Conservation (phyloP, 1,140 invertebrate species). For the Micrasema longulum region DNA sequence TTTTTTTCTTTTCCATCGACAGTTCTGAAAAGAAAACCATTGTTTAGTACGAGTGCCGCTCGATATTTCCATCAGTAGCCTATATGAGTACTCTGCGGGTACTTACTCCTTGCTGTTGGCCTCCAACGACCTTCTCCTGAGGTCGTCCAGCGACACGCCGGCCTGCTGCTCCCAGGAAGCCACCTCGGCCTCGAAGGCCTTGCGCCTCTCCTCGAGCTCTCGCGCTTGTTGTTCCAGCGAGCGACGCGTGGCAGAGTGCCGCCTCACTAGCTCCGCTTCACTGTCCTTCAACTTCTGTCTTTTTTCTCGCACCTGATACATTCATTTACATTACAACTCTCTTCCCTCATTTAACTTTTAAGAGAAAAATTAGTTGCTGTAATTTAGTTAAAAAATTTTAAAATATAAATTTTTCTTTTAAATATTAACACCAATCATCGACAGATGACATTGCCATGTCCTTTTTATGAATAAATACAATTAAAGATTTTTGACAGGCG, state of each 20-base stretch:
- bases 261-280: conserved; percentile 81
- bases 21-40: conserved; percentile 60
- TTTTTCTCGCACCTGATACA: conserved; percentile 88
- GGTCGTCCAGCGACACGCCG: conserved; percentile 87
- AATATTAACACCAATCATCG: no score
- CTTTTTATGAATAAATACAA: no score
- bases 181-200: conserved; percentile 89
- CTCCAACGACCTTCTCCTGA: conserved; percentile 85
- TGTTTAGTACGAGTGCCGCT: no score
- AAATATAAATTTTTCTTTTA: no score
- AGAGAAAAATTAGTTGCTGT: no score
- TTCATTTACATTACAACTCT: neutral
- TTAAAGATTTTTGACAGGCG: no score
- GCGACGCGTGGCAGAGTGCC: conserved; percentile 73
- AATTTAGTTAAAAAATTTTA: no score
- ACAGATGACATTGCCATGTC: no score
- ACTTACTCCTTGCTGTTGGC: conserved; percentile 89
- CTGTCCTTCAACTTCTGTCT: conserved; percentile 94
- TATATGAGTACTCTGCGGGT: neutral
- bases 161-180: conserved; percentile 90
- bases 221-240: conserved; percentile 88
- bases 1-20: conserved; percentile 69
- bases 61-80: no score
- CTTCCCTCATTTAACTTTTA: no score
- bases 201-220: conserved; percentile 91